phyloP scores from a whole-genome alignment of 2,797 vertebrate genomes.

The Euthynnus affinis region DNA sequence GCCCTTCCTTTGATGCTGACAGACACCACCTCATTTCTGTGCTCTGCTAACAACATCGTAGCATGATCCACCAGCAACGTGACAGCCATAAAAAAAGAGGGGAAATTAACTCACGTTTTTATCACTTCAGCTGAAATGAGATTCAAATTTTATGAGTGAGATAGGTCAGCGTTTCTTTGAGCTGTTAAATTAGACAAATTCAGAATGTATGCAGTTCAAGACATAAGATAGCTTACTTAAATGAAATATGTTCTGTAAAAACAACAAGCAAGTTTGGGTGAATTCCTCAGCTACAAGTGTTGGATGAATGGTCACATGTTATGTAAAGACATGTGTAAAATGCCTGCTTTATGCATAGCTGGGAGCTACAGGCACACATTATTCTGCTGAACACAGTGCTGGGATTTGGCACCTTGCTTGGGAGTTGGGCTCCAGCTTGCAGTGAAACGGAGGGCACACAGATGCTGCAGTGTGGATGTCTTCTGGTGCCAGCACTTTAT shows the following conservation, averaged over 20 bases:
- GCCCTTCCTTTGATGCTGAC: neutral
- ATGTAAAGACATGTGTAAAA: slow-evolving; percentile 2
- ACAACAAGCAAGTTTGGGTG: neutral
- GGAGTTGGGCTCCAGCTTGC: slow-evolving; percentile 35
- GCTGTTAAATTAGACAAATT: slow-evolving; percentile 15
- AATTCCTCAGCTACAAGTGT: slow-evolving; percentile 1
- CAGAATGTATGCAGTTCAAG: neutral
- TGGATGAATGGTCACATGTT: slow-evolving; percentile 14
- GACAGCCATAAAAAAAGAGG: slow-evolving; percentile 21
- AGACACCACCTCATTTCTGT: slow-evolving; percentile 13
- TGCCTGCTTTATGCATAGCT: slow-evolving; percentile 23
- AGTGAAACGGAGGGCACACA: slow-evolving; percentile 51
- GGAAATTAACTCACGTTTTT: slow-evolving; percentile 22
- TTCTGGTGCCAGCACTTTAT: slow-evolving; percentile 54
- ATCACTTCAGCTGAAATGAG: slow-evolving; percentile 20
- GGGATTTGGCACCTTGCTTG: slow-evolving; percentile 38
- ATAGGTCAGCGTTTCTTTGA: slow-evolving; percentile 28
- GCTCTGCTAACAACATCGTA: neutral
- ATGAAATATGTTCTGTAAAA: slow-evolving; percentile 9
- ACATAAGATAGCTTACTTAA: neutral
- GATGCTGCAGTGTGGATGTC: slow-evolving; percentile 57
- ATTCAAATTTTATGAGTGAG: slow-evolving; percentile 30
- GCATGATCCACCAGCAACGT: slow-evolving; percentile 8
- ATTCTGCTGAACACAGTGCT: slow-evolving; percentile 14
- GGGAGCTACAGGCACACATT: slow-evolving; percentile 9